A percentile compares a stretch with the other conserved stretches of the same genome.
Evolutionary conservation across 2,797 vertebrate species (phyloP).

Genomic region (Cephalopachus bancanus): DNA sequence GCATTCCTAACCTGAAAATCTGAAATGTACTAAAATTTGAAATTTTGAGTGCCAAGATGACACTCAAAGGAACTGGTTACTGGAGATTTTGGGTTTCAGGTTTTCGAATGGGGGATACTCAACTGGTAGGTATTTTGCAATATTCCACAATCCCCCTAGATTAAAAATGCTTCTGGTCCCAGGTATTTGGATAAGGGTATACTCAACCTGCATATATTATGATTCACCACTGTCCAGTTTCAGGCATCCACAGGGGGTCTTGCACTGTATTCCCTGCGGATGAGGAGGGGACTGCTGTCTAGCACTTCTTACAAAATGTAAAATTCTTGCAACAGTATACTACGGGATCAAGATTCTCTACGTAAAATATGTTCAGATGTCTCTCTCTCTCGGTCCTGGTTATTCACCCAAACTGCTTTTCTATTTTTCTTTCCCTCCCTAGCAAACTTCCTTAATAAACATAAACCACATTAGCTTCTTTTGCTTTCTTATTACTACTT

Average conservation of each 20-base stretch:
- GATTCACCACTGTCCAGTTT: not conserved
- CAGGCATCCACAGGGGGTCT: not conserved
- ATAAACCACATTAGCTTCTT: not conserved
- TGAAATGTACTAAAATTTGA: not conserved
- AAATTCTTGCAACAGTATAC: not conserved
- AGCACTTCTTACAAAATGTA: not conserved
- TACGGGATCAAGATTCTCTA: not conserved
- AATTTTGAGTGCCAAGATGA: not conserved
- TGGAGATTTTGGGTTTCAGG: not conserved
- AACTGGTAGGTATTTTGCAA: not conserved
- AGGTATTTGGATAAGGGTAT: not conserved
- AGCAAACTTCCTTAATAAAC: slow-evolving; percentile 10
- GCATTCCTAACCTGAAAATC: not conserved
- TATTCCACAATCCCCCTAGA: not conserved
- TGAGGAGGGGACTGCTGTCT: not conserved
- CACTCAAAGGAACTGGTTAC: not conserved
- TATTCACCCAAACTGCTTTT: not conserved
- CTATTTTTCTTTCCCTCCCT: not conserved
- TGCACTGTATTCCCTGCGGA: not conserved
- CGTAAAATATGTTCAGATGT: not conserved
- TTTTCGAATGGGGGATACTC: not conserved
- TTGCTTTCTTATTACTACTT: not conserved
- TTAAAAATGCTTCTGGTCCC: not conserved
- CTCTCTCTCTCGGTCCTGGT: not conserved
- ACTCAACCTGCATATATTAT: not conserved